These are phyloP conservation scores for Desmodus rotundus DNA, from an alignment of 2,113 vertebrate genomes.

Conservation along the genomic window DNA sequence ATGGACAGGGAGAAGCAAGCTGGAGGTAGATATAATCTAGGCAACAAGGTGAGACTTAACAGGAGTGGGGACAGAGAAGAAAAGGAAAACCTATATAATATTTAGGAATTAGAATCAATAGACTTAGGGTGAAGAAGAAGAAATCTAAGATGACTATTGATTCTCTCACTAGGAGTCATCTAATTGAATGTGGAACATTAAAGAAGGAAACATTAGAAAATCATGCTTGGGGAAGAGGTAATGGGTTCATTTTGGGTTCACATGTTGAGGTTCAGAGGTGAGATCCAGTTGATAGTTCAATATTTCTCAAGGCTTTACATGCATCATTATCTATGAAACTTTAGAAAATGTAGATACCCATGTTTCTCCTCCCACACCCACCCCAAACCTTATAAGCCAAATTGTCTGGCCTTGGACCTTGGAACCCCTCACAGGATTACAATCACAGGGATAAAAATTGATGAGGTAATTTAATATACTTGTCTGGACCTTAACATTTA, in stretches of 20 bases:
- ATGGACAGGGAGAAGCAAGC: neutral
- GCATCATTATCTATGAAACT: neutral
- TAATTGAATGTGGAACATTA: neutral
- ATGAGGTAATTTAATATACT: neutral
- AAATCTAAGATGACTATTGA: neutral
- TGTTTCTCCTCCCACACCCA: neutral
- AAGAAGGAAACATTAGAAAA: neutral
- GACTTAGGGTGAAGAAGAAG: neutral
- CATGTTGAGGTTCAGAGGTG: neutral
- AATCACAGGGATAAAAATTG: neutral
- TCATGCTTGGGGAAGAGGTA: neutral
- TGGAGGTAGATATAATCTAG: neutral
- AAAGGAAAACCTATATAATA: neutral
- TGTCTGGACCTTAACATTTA: neutral
- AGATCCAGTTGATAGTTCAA: neutral
- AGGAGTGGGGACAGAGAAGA: neutral
- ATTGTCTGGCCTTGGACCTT: neutral
- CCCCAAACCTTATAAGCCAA: neutral
- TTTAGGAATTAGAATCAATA: neutral
- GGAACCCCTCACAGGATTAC: neutral
- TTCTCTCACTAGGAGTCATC: neutral
- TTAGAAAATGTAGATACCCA: neutral
- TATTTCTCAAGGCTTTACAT: neutral
- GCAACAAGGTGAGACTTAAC: neutral
- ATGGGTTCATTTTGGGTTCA: neutral